Percentiles rank a stretch among this genome's conserved stretches.
Conservation (phyloP, 1,140 invertebrate genomes). For the Lanistes nyassanus region DNA sequence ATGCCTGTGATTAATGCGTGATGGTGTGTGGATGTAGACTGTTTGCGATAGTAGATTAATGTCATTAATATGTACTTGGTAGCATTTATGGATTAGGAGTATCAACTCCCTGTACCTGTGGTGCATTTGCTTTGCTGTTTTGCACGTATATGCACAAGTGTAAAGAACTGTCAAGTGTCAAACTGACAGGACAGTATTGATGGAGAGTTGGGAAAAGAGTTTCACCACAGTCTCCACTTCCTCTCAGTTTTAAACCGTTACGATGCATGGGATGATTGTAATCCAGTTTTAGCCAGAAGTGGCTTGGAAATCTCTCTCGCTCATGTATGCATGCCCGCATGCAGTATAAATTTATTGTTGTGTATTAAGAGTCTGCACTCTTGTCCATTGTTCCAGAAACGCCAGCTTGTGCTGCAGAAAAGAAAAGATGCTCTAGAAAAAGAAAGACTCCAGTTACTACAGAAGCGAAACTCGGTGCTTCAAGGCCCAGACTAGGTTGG, state of each 20-base stretch:
- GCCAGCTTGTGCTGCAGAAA: not conserved
- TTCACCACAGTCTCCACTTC: too few relatives aligned
- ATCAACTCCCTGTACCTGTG: not conserved
- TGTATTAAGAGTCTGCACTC: too few relatives aligned
- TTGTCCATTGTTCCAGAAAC: not conserved
- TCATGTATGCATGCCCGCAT: not conserved
- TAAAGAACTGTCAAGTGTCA: too few relatives aligned
- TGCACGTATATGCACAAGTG: too few relatives aligned
- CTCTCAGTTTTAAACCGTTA: too few relatives aligned
- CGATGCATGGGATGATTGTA: too few relatives aligned
- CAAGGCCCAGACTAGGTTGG: slow-evolving; percentile 5
- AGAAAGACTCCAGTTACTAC: slow-evolving; percentile 7
- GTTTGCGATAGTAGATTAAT: not conserved
- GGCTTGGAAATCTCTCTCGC: not conserved
- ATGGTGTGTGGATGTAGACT: not conserved
- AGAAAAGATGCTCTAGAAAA: slow-evolving; percentile 11
- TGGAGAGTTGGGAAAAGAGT: too few relatives aligned
- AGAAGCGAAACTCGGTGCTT: slow-evolving; percentile 22
- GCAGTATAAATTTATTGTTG: too few relatives aligned
- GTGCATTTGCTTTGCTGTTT: not conserved
- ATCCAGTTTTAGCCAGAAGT: too few relatives aligned
- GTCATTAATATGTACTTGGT: not conserved
- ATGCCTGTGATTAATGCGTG: not conserved
- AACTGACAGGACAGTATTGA: too few relatives aligned
- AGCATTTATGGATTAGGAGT: not conserved